These are phyloP conservation scores for Glossophaga mutica DNA, from an alignment of 2,797 vertebrate species.

Conservation along the genomic window DNA sequence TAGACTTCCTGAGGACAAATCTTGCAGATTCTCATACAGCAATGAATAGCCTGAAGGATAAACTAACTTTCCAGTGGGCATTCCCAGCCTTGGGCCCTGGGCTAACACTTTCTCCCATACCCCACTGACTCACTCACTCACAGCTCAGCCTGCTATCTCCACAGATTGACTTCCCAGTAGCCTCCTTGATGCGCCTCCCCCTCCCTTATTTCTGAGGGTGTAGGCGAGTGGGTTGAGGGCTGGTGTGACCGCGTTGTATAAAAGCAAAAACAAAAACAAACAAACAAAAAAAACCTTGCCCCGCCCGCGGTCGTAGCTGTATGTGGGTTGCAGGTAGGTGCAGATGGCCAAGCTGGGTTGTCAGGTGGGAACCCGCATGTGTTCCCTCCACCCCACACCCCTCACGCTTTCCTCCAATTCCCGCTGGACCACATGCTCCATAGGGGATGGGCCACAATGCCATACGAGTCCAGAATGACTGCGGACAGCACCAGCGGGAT, in stretches of 20 bases:
- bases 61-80: neutral
- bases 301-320: neutral
- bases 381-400: neutral
- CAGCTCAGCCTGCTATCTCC: neutral
- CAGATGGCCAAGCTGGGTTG: slow-evolving; percentile 50
- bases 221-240: slow-evolving; percentile 65
- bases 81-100: neutral
- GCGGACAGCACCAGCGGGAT: slow-evolving; percentile 31
- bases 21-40: neutral
- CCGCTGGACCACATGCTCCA: neutral
- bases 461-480: slow-evolving; percentile 44
- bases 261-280: slow-evolving; percentile 21
- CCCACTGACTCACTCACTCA: neutral
- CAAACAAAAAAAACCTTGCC: slow-evolving; percentile 15
- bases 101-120: neutral
- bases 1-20: neutral
- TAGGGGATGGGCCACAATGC: neutral
- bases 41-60: neutral
- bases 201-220: slow-evolving; percentile 60
- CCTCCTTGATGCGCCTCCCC: slow-evolving; percentile 27
- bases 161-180: neutral
- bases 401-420: slow-evolving; percentile 21
- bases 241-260: slow-evolving; percentile 61
- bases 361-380: slow-evolving; percentile 65
- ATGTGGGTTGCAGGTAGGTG: slow-evolving; percentile 61